Evolutionary conservation across 2,888 invertebrate genomes (phyloP).

Genomic region (Drosophila incognita): DNA sequence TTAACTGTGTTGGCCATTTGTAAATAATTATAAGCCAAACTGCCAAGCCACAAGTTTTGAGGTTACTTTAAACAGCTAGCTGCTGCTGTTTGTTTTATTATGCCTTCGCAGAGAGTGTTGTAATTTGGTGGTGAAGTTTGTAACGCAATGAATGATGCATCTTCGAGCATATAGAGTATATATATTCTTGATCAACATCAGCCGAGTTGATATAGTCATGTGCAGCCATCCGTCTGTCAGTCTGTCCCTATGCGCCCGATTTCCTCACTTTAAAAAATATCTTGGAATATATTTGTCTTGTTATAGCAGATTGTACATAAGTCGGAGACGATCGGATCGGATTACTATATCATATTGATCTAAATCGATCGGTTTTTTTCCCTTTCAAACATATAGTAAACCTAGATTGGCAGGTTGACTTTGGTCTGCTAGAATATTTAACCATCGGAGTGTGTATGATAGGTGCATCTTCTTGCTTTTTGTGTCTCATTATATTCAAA

Average conservation of each 20-base stretch:
- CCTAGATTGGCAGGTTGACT: neutral
- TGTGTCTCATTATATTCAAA: neutral
- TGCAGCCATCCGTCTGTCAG: neutral
- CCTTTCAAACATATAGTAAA: neutral
- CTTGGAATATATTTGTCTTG: neutral
- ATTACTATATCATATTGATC: neutral
- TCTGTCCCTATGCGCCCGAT: neutral
- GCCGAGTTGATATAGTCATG: neutral
- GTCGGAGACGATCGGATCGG: neutral
- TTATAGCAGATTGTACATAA: neutral
- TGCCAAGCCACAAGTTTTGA: conserved; percentile 50
- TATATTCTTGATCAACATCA: neutral
- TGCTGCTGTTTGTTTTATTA: conserved; percentile 3
- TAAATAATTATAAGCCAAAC: conserved; percentile 62
- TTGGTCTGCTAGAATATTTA: neutral
- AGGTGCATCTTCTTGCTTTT: neutral
- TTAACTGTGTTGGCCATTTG: conserved; percentile 46
- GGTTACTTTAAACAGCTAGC: conserved; percentile 47
- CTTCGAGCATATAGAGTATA: neutral
- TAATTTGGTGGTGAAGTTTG: neutral
- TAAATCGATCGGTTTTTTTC: neutral
- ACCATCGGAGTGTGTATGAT: neutral
- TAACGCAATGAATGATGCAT: neutral
- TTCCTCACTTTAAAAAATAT: neutral
- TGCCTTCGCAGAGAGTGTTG: neutral